Evolutionary conservation across 2,888 invertebrate genomes (phyloP), one percentile per base, ranked within the genome.

Genomic region (Cataglyphis albicans): DNA sequence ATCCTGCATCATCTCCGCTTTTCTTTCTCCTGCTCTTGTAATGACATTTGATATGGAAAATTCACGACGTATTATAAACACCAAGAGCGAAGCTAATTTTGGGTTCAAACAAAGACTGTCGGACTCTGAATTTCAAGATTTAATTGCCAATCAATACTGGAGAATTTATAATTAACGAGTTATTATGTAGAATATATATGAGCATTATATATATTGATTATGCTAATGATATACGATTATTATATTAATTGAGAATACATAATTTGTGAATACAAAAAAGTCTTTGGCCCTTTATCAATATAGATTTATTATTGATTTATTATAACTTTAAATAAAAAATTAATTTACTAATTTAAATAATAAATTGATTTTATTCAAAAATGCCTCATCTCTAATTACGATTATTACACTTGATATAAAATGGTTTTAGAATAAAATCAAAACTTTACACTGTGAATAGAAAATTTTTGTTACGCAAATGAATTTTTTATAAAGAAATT

Each of bases 41-140:
- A 83, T 81, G 74, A 86, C 68, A 61, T 18, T 65, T 81, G 76
- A 86, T 87, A 82, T 65, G 82, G 81, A 75, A 74, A 86, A 86
- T 83, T 76, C 70, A 41, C 21, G 61, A 25, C 48, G 63, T 59
- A 81, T 82, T 75, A 59, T 65, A 59, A 74, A 80, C 57, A 41
- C 61, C 61, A 18, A 32, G 18, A 35, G 15, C n/a, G 64, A 21
- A 65, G 61, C 41, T 82, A 82, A 75, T 82, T 75, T 74, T 10
- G 59, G 25, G 12, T 32, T 75, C 5, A 48, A 59, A 32, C 48
- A 18, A 15, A 18, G 9, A 61, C 10, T 35, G 29, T 57, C 25
- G n/a, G 35, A 63, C 38, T 32, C 35, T 48, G 38, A 63, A 73
- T 73, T 48, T 80, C 61, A 21, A 12, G 0, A 21, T 67, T 75